Base-by-base conservation (phyloP, 2,113 vertebrate species). In the Plectropomus leopardus region DNA sequence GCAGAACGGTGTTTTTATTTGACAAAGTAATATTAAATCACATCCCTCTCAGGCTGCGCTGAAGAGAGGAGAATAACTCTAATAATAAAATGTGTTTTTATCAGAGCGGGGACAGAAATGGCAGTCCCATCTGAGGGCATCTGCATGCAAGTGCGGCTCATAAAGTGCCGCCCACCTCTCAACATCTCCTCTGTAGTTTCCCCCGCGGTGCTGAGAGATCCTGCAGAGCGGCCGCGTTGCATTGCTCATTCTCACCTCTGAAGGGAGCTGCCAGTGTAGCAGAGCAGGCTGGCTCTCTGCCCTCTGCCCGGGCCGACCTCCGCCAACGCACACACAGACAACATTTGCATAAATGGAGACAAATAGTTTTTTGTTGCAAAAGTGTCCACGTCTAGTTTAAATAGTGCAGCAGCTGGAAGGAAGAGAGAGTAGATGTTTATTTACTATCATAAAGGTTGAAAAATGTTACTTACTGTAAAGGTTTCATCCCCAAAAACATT, bases 181-280 rank as follows among this genome's bases (percentile, higher is more conserved):
- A 76, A 36, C 78, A 76, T 90, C 85, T 84, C 76, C 80, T 82
- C 74, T 83, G 83, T 63, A 1, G 54, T 45, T 4, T 55, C 61
- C 72, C 80, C 75, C 19, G 40, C 21, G 51, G 80, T 17, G 76
- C 66, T 42, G 80, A 80, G 75, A 77, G 36, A 71, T 84, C 82
- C 86, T 9, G 78, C 14, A 24, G 92, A 60, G 85, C 73, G 72
- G 86, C 75, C 15, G 60, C 66, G 81, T 76, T 36, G 84, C 83
- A 82, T 71, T 83, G 64, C 87, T 94, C 90, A 92, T 93, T 91
- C 74, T 92, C 91, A 88, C 88, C 88, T 90, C 89, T 75, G 89
- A 92, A 87, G 87, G 87, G 88, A 85, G 85, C 86, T 77, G 85
- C 60, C 47, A 63, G 73, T 76, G 85, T 23, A 61, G 83, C 50